These are phyloP conservation scores for Neelides folsomi DNA, from an alignment of 2,888 invertebrate species.

Conservation along the genomic window DNA sequence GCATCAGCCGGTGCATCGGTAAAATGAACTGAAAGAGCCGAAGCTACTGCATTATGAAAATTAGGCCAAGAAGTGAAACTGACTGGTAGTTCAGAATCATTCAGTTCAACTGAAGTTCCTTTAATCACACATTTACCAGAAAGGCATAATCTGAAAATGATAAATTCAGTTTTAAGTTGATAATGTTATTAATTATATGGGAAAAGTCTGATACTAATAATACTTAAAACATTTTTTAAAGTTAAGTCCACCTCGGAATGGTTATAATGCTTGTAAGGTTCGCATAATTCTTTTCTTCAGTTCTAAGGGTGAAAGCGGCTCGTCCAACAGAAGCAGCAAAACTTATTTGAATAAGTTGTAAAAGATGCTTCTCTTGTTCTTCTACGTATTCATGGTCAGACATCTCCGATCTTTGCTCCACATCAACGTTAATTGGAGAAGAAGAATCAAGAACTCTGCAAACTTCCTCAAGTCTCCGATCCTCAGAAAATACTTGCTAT, in stretches of 20 bases:
- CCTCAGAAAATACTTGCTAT: slow-evolving; percentile 26
- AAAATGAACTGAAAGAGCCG: slow-evolving; percentile 26
- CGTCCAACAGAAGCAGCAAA: slow-evolving; percentile 31
- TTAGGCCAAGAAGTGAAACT: slow-evolving; percentile 25
- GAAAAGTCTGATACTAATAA: no score
- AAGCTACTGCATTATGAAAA: slow-evolving; percentile 31
- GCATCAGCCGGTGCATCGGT: slow-evolving; percentile 27
- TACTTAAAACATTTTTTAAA: background rate
- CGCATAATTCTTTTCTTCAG: slow-evolving; percentile 29
- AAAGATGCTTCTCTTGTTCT: slow-evolving; percentile 30
- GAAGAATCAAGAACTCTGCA: slow-evolving; percentile 30
- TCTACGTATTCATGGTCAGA: slow-evolving; percentile 32
- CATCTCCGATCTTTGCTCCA: slow-evolving; percentile 33
- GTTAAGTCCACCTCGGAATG: slow-evolving; percentile 20
- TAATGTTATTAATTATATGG: no score
- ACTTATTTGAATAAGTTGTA: slow-evolving; percentile 28
- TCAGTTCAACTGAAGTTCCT: slow-evolving; percentile 27
- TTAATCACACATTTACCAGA: slow-evolving; percentile 30
- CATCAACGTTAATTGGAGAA: slow-evolving; percentile 23
- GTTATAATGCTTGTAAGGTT: slow-evolving; percentile 28
- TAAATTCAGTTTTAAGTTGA: background rate
- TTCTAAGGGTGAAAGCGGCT: slow-evolving; percentile 29
- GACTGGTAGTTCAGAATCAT: slow-evolving; percentile 25
- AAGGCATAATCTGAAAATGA: slow-evolving; percentile 18
- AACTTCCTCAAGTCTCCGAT: slow-evolving; percentile 31